Percentiles rank a stretch among this genome's conserved stretches.
Conservation (phyloP, 2,888 invertebrate species). For the Pemphredon lugubris region DNA sequence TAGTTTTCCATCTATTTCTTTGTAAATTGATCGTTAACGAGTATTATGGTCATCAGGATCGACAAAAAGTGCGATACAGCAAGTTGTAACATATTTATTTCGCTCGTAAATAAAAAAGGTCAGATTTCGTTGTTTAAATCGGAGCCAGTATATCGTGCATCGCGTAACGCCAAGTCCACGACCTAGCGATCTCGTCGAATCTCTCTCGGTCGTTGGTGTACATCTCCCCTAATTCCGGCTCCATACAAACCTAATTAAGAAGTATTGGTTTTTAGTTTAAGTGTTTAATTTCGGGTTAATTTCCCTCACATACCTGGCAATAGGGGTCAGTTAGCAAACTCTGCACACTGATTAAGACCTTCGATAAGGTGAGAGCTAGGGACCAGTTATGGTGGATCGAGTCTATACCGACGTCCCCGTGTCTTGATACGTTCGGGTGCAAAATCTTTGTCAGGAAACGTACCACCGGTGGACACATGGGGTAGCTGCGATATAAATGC, state of each 20-base stretch:
- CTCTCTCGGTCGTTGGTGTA: slow-evolving; percentile 87
- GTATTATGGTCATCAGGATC: slow-evolving; percentile 87
- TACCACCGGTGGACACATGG: slow-evolving; percentile 95
- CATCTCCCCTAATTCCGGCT: slow-evolving; percentile 90
- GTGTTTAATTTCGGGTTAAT: not conserved
- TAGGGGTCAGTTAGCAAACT: slow-evolving; percentile 95
- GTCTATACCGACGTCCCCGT: slow-evolving; percentile 97
- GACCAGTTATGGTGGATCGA: slow-evolving; percentile 98
- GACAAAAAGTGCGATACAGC: slow-evolving; percentile 87
- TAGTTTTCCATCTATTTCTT: slow-evolving; percentile 95
- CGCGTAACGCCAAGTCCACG: slow-evolving; percentile 96
- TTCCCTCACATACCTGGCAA: slow-evolving; percentile 85
- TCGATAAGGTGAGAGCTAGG: slow-evolving; percentile 94
- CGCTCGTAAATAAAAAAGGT: not conserved
- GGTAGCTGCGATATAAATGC: slow-evolving; percentile 85
- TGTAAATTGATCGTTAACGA: slow-evolving; percentile 88
- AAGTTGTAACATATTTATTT: slow-evolving; percentile 83
- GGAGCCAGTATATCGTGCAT: slow-evolving; percentile 85
- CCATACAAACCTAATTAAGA: slow-evolving; percentile 90
- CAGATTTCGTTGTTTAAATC: not conserved
- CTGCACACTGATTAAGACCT: slow-evolving; percentile 93
- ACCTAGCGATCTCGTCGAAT: slow-evolving; percentile 91
- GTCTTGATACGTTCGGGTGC: slow-evolving; percentile 96
- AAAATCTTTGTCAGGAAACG: slow-evolving; percentile 95
- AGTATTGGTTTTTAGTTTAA: slow-evolving; percentile 6